Evolutionary conservation across 2,888 invertebrate genomes (phyloP).

Genomic region (Biston stratarius): DNA sequence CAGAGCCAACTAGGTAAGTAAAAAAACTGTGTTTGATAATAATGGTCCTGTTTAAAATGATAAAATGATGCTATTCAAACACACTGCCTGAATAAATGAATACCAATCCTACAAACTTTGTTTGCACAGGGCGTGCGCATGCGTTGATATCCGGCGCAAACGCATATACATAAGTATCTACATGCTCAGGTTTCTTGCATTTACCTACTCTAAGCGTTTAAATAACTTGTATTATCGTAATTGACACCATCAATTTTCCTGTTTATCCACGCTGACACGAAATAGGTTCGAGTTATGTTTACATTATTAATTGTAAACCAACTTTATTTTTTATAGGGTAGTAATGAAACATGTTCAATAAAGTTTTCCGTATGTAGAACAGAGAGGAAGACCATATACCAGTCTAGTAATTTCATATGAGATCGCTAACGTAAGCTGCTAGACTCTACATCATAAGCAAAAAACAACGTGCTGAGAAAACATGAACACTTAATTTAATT

Average conservation of each 20-base stretch:
- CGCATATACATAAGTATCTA: neutral
- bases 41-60: neutral
- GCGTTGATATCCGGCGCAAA: neutral
- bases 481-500: constrained; percentile 30
- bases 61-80: neutral
- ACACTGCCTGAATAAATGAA: constrained; percentile 10
- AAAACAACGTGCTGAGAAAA: constrained; percentile 20
- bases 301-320: neutral
- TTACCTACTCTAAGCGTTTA: neutral
- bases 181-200: neutral
- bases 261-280: neutral
- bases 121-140: constrained; percentile 9
- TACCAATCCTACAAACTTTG: constrained; percentile 10
- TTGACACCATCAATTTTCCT: constrained; percentile 2
- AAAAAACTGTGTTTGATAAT: neutral
- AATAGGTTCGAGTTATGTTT: neutral
- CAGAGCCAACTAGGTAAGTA: neutral
- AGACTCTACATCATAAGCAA: constrained; percentile 5
- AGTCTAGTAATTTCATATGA: constrained; percentile 3
- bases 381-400: neutral
- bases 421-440: constrained; percentile 3
- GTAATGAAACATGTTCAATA: neutral
- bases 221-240: neutral
- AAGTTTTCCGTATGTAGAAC: neutral
- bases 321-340: neutral